Evolutionary conservation across 2,113 vertebrate genomes (phyloP).

Genomic region (Eulemur macaco): DNA sequence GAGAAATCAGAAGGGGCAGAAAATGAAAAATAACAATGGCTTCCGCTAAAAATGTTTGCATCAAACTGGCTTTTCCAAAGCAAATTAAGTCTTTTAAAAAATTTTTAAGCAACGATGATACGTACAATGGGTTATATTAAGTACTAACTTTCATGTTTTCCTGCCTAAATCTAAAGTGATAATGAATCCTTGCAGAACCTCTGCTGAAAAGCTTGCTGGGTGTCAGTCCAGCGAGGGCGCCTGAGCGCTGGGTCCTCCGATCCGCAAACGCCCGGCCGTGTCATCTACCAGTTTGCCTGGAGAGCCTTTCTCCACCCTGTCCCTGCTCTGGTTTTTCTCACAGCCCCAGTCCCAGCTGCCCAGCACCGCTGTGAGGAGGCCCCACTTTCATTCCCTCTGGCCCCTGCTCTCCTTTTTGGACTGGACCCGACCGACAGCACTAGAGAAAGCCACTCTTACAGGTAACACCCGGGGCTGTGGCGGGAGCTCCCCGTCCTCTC

Average conservation of each 20-base stretch:
- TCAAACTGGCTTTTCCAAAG: background rate
- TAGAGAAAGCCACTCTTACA: background rate
- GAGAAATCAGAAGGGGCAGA: background rate
- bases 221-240: fast-evolving
- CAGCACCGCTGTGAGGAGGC: fast-evolving
- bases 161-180: background rate
- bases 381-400: background rate
- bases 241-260: fast-evolving
- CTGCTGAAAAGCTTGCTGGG: too few species aligned
- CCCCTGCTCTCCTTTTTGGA: background rate
- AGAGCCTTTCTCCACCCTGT: background rate
- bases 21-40: background rate
- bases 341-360: too few species aligned
- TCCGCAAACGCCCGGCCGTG: fast-evolving
- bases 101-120: background rate
- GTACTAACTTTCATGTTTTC: background rate
- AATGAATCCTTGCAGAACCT: background rate
- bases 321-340: background rate
- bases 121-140: background rate
- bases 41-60: background rate
- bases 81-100: background rate
- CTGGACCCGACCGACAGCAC: too few species aligned
- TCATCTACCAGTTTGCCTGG: background rate
- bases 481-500: slow-evolving; percentile 76
- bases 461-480: slow-evolving; percentile 80